phyloP scores from a whole-genome alignment of 2,113 vertebrate genomes.

The Rattus rattus region DNA sequence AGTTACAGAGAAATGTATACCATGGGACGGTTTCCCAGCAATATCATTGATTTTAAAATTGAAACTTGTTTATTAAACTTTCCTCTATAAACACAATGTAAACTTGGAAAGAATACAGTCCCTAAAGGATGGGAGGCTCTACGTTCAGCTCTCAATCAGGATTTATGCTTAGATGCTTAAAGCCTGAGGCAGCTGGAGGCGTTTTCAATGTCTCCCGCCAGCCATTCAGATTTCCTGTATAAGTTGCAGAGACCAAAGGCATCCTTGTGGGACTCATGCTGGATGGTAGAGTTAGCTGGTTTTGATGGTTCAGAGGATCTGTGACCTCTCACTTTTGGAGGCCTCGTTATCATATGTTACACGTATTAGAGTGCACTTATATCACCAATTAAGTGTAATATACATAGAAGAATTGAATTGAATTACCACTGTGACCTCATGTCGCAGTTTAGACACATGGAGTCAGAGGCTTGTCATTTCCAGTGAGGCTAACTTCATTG shows the following conservation, averaged over 20 bases:
- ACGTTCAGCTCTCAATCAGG: background rate
- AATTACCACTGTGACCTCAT: slow-evolving; percentile 11
- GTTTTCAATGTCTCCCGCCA: background rate
- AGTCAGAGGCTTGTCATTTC: slow-evolving; percentile 7
- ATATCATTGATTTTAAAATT: background rate
- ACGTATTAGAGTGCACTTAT: background rate
- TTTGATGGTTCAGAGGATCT: background rate
- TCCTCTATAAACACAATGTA: background rate
- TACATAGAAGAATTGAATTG: background rate
- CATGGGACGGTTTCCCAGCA: background rate
- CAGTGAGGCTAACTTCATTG: background rate
- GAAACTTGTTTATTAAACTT: background rate
- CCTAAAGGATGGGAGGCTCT: background rate
- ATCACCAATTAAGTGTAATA: background rate
- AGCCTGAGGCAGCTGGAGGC: background rate
- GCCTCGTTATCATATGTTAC: background rate
- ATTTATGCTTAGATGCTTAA: background rate
- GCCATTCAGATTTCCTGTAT: background rate
- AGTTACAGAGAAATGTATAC: background rate
- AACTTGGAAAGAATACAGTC: slow-evolving; percentile 24
- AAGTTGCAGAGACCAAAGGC: background rate
- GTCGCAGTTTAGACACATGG: background rate
- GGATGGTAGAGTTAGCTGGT: background rate
- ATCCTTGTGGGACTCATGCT: background rate
- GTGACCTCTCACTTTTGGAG: background rate